Conservation (phyloP, 2,113 vertebrate genomes). For the Aramus guarauna region DNA sequence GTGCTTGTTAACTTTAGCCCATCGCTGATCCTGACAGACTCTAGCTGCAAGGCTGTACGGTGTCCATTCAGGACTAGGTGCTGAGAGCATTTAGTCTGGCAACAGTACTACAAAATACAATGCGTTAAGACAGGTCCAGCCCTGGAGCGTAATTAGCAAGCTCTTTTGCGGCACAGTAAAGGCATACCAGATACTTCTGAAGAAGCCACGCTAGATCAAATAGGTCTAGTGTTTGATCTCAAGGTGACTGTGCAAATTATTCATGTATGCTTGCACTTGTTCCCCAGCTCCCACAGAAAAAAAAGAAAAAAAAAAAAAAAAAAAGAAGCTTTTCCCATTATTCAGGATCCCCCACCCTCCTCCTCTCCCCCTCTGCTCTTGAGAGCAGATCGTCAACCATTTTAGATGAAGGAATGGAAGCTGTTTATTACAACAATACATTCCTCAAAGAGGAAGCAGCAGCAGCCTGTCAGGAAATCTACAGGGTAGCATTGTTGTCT, state of each 20-base stretch:
- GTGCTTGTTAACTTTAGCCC: neutral
- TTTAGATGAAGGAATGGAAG: neutral
- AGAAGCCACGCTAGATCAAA: constrained; percentile 29
- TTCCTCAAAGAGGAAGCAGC: constrained; percentile 10
- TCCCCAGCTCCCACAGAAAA: neutral
- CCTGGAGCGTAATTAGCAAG: neutral
- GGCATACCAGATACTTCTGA: neutral
- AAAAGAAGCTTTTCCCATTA: neutral
- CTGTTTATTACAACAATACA: neutral
- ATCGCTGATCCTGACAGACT: neutral
- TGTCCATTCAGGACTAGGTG: neutral
- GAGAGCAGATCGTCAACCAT: neutral
- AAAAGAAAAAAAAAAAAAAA: too few relatives aligned
- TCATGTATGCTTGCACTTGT: neutral
- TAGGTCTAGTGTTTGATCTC: constrained; percentile 18
- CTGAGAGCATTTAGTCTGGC: neutral
- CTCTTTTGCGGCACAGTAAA: neutral
- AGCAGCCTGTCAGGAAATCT: constrained; percentile 23
- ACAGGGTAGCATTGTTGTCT: neutral
- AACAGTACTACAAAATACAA: neutral
- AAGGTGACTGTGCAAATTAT: neutral
- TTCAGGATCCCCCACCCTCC: neutral
- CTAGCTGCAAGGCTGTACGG: neutral
- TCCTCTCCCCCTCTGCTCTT: neutral
- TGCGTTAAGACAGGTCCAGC: neutral